Percentiles rank a stretch among this genome's conserved stretches.
phyloP scores from a whole-genome alignment of 2,797 vertebrate genomes.

The Acrocephalus scirpaceus region DNA sequence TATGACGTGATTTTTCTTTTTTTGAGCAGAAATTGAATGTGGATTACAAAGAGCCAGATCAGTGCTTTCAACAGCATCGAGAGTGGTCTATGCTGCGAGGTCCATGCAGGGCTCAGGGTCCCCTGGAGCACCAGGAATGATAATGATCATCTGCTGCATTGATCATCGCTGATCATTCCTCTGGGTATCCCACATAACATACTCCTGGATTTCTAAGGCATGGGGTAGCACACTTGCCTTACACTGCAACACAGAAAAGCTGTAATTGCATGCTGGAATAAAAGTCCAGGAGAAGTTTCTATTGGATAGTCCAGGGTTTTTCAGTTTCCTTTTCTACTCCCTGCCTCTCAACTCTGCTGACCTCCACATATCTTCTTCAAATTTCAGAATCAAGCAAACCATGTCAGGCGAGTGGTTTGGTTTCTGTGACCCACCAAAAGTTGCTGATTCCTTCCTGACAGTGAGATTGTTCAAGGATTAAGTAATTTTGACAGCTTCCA shows the following conservation, averaged over 20 bases:
- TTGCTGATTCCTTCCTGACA: background rate
- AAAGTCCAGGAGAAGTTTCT: background rate
- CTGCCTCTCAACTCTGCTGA: background rate
- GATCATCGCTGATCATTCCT: background rate
- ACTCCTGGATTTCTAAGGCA: background rate
- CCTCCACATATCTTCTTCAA: background rate
- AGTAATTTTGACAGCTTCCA: background rate
- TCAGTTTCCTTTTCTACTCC: background rate
- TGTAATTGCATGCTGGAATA: background rate
- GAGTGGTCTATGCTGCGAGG: fast-evolving
- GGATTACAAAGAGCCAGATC: background rate
- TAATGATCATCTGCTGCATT: background rate
- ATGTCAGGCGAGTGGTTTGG: background rate
- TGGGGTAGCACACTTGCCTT: background rate
- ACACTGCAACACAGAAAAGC: background rate
- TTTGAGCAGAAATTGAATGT: background rate
- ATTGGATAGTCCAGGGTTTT: background rate
- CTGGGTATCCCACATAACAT: background rate
- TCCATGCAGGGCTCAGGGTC: background rate
- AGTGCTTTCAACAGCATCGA: background rate
- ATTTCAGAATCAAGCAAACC: background rate
- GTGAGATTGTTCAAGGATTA: background rate
- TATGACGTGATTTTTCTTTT: background rate
- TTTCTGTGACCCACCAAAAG: background rate
- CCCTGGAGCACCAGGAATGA: background rate